phyloP scores from a whole-genome alignment of 2,797 vertebrate genomes.

The Ara ararauna region DNA sequence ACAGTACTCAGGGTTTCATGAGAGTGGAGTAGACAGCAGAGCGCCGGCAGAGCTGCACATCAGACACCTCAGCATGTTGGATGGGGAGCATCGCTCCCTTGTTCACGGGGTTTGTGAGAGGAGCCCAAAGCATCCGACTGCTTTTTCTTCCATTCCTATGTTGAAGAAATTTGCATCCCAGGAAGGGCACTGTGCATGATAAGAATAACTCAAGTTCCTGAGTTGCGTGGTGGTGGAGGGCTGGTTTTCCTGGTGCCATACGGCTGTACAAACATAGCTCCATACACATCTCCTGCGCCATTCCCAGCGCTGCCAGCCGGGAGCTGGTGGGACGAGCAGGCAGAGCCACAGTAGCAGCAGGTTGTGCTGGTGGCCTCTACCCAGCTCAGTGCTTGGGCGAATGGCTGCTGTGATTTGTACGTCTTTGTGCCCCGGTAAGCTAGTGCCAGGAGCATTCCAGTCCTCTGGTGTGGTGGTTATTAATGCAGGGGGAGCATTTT shows the following conservation, averaged over 20 bases:
- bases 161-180: not conserved
- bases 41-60: not conserved
- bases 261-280: not conserved
- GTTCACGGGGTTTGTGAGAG: not conserved
- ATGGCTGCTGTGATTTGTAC: not conserved
- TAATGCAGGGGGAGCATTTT: rapidly evolving
- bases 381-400: not conserved
- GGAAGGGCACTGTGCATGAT: not conserved
- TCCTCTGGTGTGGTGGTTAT: not conserved
- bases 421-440: not conserved
- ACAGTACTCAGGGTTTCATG: not conserved
- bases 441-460: rapidly evolving
- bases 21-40: not conserved
- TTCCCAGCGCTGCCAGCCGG: rapidly evolving
- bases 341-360: not conserved
- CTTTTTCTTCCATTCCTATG: not conserved
- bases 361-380: not conserved
- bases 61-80: not conserved
- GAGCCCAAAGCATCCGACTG: not conserved
- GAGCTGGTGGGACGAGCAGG: not conserved
- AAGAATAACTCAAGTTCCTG: not conserved
- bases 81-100: not conserved
- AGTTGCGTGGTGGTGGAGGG: too few species aligned
- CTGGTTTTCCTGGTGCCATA: not conserved
- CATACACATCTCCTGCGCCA: rapidly evolving